Base-by-base conservation (phyloP, 2,113 vertebrate species). In the Apteryx mantelli region DNA sequence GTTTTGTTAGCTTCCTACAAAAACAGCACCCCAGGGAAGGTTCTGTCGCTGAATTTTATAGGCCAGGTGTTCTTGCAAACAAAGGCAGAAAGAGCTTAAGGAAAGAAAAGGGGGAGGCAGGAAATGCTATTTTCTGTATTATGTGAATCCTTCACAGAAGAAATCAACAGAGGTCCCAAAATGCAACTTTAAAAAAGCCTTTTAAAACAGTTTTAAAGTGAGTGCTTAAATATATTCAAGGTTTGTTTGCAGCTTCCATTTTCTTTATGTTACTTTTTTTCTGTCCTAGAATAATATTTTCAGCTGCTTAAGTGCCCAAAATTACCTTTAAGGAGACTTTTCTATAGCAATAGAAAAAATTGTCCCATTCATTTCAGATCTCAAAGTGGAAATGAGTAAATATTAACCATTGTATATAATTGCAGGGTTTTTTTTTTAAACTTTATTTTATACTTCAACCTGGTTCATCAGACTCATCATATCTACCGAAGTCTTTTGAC, bases 11-110 rank as follows among this genome's bases (percentile, higher is more conserved):
- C 61, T 91, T 93, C 88, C 79, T 94, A 93, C 50, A 96, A 73
- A 93, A 97, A 96, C 22, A 5, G 93, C 81, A 96, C 93, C 76
- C 81, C 82, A 82, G 86, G 95, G 89, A 97, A 96, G 55, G 24
- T 85, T 95, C 86, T 96, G 82, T 97, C 42, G 60, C 77, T 88
- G 93, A 94, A 88, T 96, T 97, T 94, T 96, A 94, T 95, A 94
- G 87, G 71, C 97, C 93, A 97, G 86, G 93, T 98, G 86, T 96
- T 97, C 9, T 17, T 63, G 32, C 89, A 84, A 97, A 96, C 30
- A 94, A 77, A 85, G 73, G 91, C 25, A 82, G 30, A 93, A 84
- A 96, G 58, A 95, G 68, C 42, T 42, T 84, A 60, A 60, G 56
- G 56, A 18, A 53, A 85, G 56, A 50, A 25, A 55, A 24, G 32